Conservation (phyloP, 2,888 invertebrate genomes). For the Orthosia incerta region DNA sequence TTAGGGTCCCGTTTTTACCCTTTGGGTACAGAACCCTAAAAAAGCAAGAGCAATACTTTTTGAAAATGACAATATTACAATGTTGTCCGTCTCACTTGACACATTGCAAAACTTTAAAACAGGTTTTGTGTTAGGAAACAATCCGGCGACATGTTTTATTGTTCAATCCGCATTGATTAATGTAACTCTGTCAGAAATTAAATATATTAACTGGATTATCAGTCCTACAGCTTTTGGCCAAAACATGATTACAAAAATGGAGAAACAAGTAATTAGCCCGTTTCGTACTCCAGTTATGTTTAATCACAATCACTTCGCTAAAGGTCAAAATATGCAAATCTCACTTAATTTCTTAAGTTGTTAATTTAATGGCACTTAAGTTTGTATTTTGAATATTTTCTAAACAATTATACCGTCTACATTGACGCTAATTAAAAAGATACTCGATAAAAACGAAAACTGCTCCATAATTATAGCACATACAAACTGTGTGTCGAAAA, state of each 20-base stretch:
- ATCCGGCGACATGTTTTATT: constrained; percentile 57
- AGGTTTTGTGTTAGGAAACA: constrained; percentile 49
- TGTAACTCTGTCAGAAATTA: constrained; percentile 43
- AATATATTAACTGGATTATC: constrained; percentile 58
- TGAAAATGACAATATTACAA: neutral
- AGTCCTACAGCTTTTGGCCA: constrained; percentile 34
- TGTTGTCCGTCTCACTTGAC: constrained; percentile 10
- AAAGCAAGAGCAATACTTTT: neutral
- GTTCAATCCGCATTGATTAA: constrained; percentile 53
- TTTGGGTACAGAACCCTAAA: no score
- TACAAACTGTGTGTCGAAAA: constrained; percentile 38
- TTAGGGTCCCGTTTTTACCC: no score
- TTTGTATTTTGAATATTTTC: constrained; percentile 48
- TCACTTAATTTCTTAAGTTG: constrained; percentile 41
- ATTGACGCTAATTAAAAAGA: constrained; percentile 42
- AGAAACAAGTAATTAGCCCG: constrained; percentile 55
- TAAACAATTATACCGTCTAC: constrained; percentile 43
- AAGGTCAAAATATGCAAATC: constrained; percentile 60
- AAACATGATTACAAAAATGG: constrained; percentile 61
- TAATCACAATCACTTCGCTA: constrained; percentile 57
- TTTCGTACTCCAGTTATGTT: constrained; percentile 36
- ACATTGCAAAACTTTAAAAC: constrained; percentile 45
- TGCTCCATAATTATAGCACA: constrained; percentile 49
- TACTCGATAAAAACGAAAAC: constrained; percentile 45
- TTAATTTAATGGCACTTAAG: constrained; percentile 44